A percentile compares a stretch with the other conserved stretches of the same genome.
These are phyloP conservation scores for Tipula vernalis DNA, from an alignment of 2,888 invertebrate genomes.

Conservation along the genomic window DNA sequence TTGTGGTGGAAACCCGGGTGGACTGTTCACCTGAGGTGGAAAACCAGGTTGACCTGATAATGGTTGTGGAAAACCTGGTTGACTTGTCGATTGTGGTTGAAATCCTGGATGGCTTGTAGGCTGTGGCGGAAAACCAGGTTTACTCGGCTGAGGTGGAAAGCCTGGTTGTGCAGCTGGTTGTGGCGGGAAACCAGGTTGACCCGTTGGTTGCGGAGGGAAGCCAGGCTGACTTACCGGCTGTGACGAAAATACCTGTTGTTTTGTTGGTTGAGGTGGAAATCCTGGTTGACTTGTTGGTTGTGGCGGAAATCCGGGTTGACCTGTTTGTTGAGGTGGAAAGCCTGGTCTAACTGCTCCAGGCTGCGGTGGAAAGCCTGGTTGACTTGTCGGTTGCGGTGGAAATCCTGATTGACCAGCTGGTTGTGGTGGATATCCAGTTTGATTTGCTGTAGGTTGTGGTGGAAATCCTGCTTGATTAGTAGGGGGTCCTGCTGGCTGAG, in stretches of 20 bases:
- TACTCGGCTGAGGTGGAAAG: slow-evolving; percentile 12
- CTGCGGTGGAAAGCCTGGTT: neutral
- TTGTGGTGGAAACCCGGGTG: slow-evolving; percentile 17
- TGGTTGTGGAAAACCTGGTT: neutral
- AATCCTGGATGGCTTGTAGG: slow-evolving; percentile 14
- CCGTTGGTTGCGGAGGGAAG: slow-evolving; percentile 14
- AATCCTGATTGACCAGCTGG: slow-evolving; percentile 14
- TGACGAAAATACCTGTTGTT: slow-evolving; percentile 12
- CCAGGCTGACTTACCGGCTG: slow-evolving; percentile 17
- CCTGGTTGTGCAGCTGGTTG: slow-evolving; percentile 17
- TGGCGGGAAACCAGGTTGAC: slow-evolving; percentile 13
- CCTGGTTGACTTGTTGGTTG: slow-evolving; percentile 13
- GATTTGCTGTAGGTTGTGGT: slow-evolving; percentile 12
- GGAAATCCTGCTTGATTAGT: slow-evolving; percentile 15
- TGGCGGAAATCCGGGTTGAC: slow-evolving; percentile 13
- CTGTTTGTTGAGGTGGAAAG: slow-evolving; percentile 8
- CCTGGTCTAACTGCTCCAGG: too few species aligned
- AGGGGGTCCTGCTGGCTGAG: slow-evolving; percentile 7
- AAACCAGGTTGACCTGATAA: neutral
- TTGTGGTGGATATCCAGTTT: slow-evolving; percentile 12
- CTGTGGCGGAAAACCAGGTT: slow-evolving; percentile 11
- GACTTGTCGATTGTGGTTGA: neutral
- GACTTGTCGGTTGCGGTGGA: neutral
- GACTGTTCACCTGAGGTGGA: slow-evolving; percentile 9
- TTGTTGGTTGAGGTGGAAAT: slow-evolving; percentile 11